A percentile compares a stretch with the other conserved stretches of the same genome.
Evolutionary conservation across 1,140 invertebrate genomes (phyloP).

Genomic region (Hylaeus anthracinus): DNA sequence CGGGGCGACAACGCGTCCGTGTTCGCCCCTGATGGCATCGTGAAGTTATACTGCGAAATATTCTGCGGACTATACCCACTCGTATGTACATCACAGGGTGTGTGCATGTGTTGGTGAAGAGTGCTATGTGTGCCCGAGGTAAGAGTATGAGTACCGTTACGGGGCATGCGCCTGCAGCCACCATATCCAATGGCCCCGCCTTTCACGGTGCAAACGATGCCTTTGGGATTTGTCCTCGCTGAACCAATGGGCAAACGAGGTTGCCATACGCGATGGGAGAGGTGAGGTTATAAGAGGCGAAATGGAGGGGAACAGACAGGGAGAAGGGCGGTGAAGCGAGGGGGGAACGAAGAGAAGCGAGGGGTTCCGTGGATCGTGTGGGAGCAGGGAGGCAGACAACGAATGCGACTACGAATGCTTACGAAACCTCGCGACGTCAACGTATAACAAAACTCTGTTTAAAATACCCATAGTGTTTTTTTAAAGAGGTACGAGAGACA

Average conservation of each 20-base stretch:
- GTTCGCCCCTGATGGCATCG: conserved; percentile 47
- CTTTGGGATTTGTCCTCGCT: conserved; percentile 76
- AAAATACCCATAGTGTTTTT: conserved; percentile 15
- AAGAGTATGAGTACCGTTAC: conserved; percentile 66
- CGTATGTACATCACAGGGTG: conserved; percentile 28
- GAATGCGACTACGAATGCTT: conserved; percentile 62
- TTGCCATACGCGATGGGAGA: conserved; percentile 45
- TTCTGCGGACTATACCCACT: conserved; percentile 50
- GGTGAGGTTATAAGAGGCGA: conserved; percentile 35
- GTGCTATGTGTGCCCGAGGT: background rate
- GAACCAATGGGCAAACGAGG: conserved; percentile 68
- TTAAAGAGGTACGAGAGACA: background rate
- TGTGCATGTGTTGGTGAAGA: background rate
- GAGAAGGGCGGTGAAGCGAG: conserved; percentile 4
- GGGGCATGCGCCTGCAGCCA: conserved; percentile 68
- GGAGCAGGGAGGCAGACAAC: conserved; percentile 60
- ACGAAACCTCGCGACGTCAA: conserved; percentile 51
- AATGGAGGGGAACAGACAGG: conserved; percentile 25
- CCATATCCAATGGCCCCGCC: conserved; percentile 68
- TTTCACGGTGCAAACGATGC: conserved; percentile 68
- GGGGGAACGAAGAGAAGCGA: conserved; percentile 48
- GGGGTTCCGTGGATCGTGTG: conserved; percentile 55
- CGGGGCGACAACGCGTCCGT: conserved; percentile 3
- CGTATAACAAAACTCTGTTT: conserved; percentile 30
- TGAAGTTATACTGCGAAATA: conserved; percentile 52